Percentiles rank a stretch among this genome's conserved stretches.
phyloP scores from a whole-genome alignment of 30 jellyfish, hydroid and myxozoan species.

The Hydractinia symbiolongicarpus region DNA sequence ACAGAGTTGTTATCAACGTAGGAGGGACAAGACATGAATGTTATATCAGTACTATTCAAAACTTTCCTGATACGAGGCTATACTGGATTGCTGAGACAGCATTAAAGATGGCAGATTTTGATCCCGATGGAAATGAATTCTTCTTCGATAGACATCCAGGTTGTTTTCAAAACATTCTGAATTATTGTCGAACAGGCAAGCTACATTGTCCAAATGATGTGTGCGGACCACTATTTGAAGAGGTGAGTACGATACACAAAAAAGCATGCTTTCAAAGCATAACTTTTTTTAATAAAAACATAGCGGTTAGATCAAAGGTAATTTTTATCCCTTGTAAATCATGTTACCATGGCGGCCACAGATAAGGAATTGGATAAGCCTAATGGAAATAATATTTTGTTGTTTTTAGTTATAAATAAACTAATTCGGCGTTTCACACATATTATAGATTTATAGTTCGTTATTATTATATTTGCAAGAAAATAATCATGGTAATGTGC shows the following conservation, averaged over 20 bases:
- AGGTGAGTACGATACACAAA: constrained; percentile 17
- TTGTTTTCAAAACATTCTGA: constrained; percentile 81
- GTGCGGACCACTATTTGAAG: constrained; percentile 95
- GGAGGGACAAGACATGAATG: constrained; percentile 96
- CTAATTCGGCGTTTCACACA: too few species aligned
- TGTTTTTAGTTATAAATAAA: too few species aligned
- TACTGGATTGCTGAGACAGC: constrained; percentile 99
- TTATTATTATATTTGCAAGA: too few species aligned
- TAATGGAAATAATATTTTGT: too few species aligned
- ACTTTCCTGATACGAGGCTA: constrained; percentile 89
- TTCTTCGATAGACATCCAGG: constrained; percentile 98
- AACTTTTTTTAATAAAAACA: neutral
- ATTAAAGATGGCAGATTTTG: constrained; percentile 76
- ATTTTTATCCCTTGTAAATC: too few species aligned
- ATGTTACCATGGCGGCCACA: too few species aligned
- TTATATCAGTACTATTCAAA: constrained; percentile 84
- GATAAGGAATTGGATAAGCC: too few species aligned
- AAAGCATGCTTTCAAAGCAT: neutral
- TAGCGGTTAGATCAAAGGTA: too few species aligned
- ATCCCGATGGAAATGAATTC: constrained; percentile 80
- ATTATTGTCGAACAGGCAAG: constrained; percentile 95
- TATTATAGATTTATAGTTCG: too few species aligned
- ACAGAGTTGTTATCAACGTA: constrained; percentile 85
- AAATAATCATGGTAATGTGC: too few species aligned
- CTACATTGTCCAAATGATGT: constrained; percentile 99